A percentile compares a stretch with the other conserved stretches of the same genome.
These are phyloP conservation scores for Terrapene triunguis DNA, from an alignment of 2,113 vertebrate species.

Conservation along the genomic window DNA sequence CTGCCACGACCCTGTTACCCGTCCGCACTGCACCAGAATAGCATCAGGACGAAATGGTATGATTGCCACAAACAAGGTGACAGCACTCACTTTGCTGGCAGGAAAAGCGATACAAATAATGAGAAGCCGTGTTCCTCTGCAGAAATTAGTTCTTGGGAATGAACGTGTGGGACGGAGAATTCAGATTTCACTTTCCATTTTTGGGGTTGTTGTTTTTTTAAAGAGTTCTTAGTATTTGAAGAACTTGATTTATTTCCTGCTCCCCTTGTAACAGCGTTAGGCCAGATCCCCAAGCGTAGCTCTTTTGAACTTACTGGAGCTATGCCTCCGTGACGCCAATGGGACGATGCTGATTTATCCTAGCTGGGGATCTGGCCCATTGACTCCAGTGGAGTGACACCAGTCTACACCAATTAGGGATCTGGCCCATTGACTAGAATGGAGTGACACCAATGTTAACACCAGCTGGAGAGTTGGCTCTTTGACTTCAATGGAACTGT, in stretches of 20 bases:
- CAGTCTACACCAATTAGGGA: neutral
- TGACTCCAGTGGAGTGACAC: neutral
- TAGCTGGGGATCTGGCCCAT: too few species aligned
- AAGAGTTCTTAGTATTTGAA: slow-evolving; percentile 32
- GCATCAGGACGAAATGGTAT: neutral
- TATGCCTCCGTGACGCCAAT: neutral
- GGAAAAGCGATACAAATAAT: slow-evolving; percentile 34
- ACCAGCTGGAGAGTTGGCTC: neutral
- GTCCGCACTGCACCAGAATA: slow-evolving; percentile 58
- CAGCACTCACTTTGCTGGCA: slow-evolving; percentile 49
- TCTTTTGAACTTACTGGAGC: neutral
- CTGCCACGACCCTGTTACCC: slow-evolving; percentile 20
- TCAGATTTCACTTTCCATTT: slow-evolving; percentile 1
- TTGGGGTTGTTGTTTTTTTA: neutral
- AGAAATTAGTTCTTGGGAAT: neutral
- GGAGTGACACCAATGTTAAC: neutral
- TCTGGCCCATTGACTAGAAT: neutral
- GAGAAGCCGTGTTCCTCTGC: neutral
- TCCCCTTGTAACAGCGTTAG: neutral
- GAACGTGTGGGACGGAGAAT: neutral
- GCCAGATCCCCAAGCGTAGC: neutral
- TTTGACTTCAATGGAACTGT: neutral
- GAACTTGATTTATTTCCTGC: neutral
- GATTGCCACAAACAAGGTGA: slow-evolving; percentile 58
- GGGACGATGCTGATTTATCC: too few species aligned